Evolutionary conservation across 2,113 vertebrate species (phyloP).

Genomic region (Laticauda colubrina): DNA sequence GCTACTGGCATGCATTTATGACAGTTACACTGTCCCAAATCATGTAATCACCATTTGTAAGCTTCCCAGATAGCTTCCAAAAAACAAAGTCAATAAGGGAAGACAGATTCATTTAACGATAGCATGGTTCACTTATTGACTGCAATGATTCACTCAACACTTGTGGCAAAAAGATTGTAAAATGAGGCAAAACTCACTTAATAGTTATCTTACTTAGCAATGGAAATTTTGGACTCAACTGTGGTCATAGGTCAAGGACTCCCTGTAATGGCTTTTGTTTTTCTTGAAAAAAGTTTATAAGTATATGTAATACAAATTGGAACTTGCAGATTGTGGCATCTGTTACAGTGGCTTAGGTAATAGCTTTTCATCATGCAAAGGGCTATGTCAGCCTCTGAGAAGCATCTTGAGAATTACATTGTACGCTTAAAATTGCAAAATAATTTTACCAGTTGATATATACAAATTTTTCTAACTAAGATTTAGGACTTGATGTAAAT

Average conservation of each 20-base stretch:
- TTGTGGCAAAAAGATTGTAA: no score
- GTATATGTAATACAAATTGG: neutral
- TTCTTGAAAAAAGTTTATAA: neutral
- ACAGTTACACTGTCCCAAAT: no score
- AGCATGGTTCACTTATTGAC: no score
- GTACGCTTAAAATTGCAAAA: neutral
- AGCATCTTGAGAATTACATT: neutral
- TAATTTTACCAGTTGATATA: neutral
- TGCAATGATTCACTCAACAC: no score
- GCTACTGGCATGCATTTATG: neutral
- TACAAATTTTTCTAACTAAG: neutral
- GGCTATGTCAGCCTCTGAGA: neutral
- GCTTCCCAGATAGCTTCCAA: no score
- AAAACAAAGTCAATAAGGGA: no score
- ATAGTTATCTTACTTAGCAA: no score
- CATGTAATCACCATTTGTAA: no score
- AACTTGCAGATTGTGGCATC: neutral
- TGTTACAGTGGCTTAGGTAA: neutral
- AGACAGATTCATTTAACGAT: no score
- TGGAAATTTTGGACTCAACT: no score
- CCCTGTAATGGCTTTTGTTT: neutral
- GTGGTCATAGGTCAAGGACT: no score
- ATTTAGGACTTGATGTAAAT: neutral
- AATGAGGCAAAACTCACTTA: no score
- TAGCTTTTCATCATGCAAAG: neutral